Evolutionary conservation across 2,113 vertebrate genomes (phyloP), one percentile per base, ranked within the genome.

Genomic region (Corythaeola cristata): DNA sequence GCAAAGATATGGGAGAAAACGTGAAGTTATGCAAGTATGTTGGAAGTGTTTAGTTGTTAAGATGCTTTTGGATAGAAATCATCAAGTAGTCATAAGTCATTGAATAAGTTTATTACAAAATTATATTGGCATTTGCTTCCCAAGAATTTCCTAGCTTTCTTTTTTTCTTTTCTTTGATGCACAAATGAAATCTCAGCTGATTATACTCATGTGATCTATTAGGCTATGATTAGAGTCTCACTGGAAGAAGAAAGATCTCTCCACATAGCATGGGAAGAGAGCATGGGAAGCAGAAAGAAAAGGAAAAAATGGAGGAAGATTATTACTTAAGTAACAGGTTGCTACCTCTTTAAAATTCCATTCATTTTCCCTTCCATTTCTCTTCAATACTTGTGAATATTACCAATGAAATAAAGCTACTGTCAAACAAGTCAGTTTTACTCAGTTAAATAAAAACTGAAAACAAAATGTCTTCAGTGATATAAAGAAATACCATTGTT

Each of bases 61-160:
- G 21, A 67, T 33, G 47, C 6, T 32, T 74, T 71, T 53, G 56
- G 22, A 35, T 24, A 59, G 45, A 44, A 44, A 73, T 35, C 20
- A 84, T 50, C 12, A 88, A 64, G 32, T 45, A 44, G 91, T 62
- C 49, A 9, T 8, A 84, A 71, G 32, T 16, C 10, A 56, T 11
- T 77, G 55, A 23, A n/a, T n/a, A 76, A 60, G 3, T 84, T 88
- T 86, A 86, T 84, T 77, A 55, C 6, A 74, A 74, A 95, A 87
- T 35, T 37, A 47, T 24, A 62, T 49, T 53, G 32, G 52, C 21
- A 78, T 72, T 33, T 91, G 12, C 33, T 91, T 89, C 56, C 52
- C 33, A 77, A 21, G 32, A 50, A 62, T 74, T 69, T 69, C 37
- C 19, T 58, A 45, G 33, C 49, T 79, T 56, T 19, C 7, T 35